Evolutionary conservation across 37 sponge, comb jelly and placozoan genomes (phyloP), one percentile per base, ranked within the genome.

Genomic region (Amphimedon queenslandica): DNA sequence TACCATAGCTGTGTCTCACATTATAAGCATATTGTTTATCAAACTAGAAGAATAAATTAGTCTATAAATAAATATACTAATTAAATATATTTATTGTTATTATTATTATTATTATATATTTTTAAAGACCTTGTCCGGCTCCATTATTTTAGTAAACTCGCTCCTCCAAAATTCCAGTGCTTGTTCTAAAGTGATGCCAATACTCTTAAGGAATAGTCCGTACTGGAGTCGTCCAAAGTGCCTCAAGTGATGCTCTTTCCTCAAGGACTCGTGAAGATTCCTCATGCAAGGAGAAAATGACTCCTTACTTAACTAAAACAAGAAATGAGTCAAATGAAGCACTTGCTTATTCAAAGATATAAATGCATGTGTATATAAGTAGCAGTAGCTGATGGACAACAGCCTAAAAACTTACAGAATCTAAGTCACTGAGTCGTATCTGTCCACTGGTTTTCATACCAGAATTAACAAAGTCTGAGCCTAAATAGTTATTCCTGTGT

Each of bases 271-370:
- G 60, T 96, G 92, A n/a, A 96, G 73, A 43, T 91, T 74, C 6
- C 82, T 73, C 98, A 96, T 96, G 61, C 98, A 96, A 35, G 84
- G 94, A 27, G 98, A 89, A 58, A 81, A 96, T 35, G 98, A 93
- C 67, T 89, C 82, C 69, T 38, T 70, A 31, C 80, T 57, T 23
- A 96, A 66, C 94, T 93, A 43, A 40, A 77, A 42, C 20, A 6
- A 64, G 57, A 61, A 27, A 13, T 47, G 51, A 47, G 51, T 47
- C 13, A 47, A 13, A 18, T n/a, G n/a, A 47, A 47, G 8, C 51
- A 47, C 51, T 47, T 47, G 13, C 13, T 8, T 47, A 47, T 47
- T 47, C 13, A 47, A 47, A 18, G 51, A 47, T 47, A 18, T 47
- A 13, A 8, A 47, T 47, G 51, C n/a, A n/a, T n/a, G n/a, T n/a